A percentile compares a stretch with the other conserved stretches of the same genome.
These are phyloP conservation scores for Phalacrocorax brasilianus DNA, from an alignment of 2,113 vertebrate species.

Conservation along the genomic window DNA sequence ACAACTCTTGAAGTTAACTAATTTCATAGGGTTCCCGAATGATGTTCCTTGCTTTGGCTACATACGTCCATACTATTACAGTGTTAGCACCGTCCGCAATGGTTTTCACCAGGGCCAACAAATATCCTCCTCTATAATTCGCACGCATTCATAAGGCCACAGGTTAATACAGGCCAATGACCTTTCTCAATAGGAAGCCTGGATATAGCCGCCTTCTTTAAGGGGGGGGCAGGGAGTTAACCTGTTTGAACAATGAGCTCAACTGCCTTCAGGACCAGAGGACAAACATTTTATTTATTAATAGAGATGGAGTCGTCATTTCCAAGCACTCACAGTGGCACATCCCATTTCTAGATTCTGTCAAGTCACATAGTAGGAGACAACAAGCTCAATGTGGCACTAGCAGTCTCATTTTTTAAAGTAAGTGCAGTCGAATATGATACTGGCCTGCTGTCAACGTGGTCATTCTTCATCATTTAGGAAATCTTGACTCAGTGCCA, in stretches of 20 bases:
- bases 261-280: background rate
- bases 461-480: background rate
- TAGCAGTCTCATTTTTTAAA: background rate
- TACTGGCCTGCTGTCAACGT: background rate
- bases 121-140: background rate
- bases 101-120: background rate
- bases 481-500: background rate
- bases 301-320: background rate
- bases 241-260: constrained; percentile 35
- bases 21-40: background rate
- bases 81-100: background rate
- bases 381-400: background rate
- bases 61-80: background rate
- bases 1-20: background rate
- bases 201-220: background rate
- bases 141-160: background rate
- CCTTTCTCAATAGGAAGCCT: constrained; percentile 35
- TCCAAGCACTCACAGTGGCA: background rate
- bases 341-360: background rate
- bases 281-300: constrained; percentile 16
- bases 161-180: constrained; percentile 11
- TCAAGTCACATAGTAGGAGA: background rate
- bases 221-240: background rate
- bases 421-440: background rate
- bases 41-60: background rate